Evolutionary conservation across 2,888 invertebrate genomes (phyloP).

Genomic region (Papilio demoleus): DNA sequence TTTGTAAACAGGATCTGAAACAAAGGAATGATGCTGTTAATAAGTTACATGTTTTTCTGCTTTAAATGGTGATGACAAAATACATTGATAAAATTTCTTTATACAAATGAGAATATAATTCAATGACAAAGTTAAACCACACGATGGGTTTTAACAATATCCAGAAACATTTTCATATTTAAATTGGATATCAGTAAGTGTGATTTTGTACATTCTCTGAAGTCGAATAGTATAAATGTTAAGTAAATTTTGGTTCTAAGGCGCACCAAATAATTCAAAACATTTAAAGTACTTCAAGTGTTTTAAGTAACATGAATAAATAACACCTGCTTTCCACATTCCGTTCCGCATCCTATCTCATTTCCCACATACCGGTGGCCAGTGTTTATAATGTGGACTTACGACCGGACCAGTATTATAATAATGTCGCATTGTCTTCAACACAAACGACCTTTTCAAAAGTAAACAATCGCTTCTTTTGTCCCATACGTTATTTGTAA

Average conservation of each 20-base stretch:
- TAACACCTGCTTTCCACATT: conserved; percentile 39
- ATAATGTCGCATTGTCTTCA: conserved; percentile 50
- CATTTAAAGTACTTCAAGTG: conserved; percentile 9
- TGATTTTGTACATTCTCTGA: too few relatives aligned
- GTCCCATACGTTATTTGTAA: conserved; percentile 40
- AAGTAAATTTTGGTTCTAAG: neutral
- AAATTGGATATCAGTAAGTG: too few relatives aligned
- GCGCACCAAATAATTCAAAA: neutral
- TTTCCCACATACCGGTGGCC: conserved; percentile 33
- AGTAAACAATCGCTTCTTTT: conserved; percentile 50
- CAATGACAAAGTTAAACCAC: too few relatives aligned
- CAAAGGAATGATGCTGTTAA: conserved; percentile 46
- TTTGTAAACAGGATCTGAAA: conserved; percentile 60
- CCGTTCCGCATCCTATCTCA: conserved; percentile 40
- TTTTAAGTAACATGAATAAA: conserved; percentile 20
- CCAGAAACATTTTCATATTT: too few relatives aligned
- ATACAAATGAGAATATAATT: too few relatives aligned
- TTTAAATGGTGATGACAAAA: neutral
- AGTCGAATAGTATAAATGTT: too few relatives aligned
- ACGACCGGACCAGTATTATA: conserved; percentile 48
- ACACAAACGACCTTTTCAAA: conserved; percentile 49
- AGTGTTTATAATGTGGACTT: conserved; percentile 38
- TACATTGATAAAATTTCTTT: neutral
- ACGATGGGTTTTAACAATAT: too few relatives aligned
- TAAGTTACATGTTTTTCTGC: neutral